Evolutionary conservation across 1,140 invertebrate genomes (phyloP), one percentile per base, ranked within the genome.

Genomic region (Mesaphorura yosii): DNA sequence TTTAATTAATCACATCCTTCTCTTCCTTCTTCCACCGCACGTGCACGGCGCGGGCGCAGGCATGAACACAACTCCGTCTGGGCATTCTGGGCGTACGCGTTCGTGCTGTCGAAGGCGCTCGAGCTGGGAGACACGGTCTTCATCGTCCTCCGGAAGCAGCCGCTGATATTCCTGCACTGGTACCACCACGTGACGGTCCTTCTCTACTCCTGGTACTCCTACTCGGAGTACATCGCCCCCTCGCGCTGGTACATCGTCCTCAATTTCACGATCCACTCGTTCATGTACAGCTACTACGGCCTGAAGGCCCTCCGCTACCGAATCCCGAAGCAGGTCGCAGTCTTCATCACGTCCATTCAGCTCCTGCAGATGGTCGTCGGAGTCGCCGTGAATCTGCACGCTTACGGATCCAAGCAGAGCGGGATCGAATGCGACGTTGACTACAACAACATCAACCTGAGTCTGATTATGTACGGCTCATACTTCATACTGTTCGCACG

Each of bases 191-290:
- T 87, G 64, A 88, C 85, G 1, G 86, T 88, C 19, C 77, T 98
- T 22, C 76, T 97, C 22, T 98, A 97, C 72, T 86, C 86, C 1
- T 98, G 93, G 93, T 97, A 93, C 73, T 90, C 87, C 5, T 97
- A 95, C 72, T 84, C 86, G 10, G 90, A 97, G 68, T 92, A 93
- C 73, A 94, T 90, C 10, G 85, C 91, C 14, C 88, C 89, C 4
- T 93, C 90, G 34, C 77, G 91, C 40, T 98, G 94, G 93, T 98
- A 94, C 71, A 87, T 97, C 66, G 78, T 75, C 51, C 75, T 80
- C 67, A 79, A 79, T 63, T 79, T 73, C 65, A 64, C 69, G 12
- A 75, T 80, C 14, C 77, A 79, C 65, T 71, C 75, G 12, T 58
- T 77, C 27, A 79, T 79, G 78, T 79, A 79, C 64, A 66, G 72